phyloP scores from a whole-genome alignment of 2,888 invertebrate species.

The Nomada fabriciana region DNA sequence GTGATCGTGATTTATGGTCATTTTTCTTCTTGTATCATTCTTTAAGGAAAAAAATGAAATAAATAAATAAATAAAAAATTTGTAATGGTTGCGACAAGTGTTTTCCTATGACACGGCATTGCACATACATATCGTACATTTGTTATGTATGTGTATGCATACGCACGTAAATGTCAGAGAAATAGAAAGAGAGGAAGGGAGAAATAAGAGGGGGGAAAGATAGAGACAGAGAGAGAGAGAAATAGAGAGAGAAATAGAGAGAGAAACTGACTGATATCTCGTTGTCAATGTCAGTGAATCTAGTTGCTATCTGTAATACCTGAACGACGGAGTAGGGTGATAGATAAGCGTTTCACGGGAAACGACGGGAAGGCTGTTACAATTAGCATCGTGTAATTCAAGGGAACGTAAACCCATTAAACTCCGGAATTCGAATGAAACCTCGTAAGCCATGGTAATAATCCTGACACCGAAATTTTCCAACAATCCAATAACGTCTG shows the following conservation, averaged over 20 bases:
- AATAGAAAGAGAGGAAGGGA: constrained; percentile 3
- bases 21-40: constrained; percentile 2
- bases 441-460: too few species aligned
- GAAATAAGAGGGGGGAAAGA: constrained; percentile 12
- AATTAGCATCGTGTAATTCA: constrained; percentile 23
- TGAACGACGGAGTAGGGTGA: constrained; percentile 53
- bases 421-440: too few species aligned
- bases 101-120: not conserved
- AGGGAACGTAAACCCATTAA: not conserved
- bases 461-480: too few species aligned
- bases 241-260: constrained; percentile 26
- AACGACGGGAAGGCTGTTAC: constrained; percentile 70
- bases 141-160: constrained; percentile 2
- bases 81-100: constrained; percentile 5
- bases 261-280: constrained; percentile 16
- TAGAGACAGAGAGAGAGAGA: constrained; percentile 20
- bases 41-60: not conserved
- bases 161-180: constrained; percentile 22
- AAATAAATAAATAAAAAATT: not conserved
- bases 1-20: constrained; percentile 28
- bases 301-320: constrained; percentile 64
- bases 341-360: constrained; percentile 71
- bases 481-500: too few species aligned
- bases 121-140: constrained; percentile 7
- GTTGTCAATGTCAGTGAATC: constrained; percentile 56